phyloP scores from a whole-genome alignment of 2,888 invertebrate genomes.

The Listrodromus nycthemerus region DNA sequence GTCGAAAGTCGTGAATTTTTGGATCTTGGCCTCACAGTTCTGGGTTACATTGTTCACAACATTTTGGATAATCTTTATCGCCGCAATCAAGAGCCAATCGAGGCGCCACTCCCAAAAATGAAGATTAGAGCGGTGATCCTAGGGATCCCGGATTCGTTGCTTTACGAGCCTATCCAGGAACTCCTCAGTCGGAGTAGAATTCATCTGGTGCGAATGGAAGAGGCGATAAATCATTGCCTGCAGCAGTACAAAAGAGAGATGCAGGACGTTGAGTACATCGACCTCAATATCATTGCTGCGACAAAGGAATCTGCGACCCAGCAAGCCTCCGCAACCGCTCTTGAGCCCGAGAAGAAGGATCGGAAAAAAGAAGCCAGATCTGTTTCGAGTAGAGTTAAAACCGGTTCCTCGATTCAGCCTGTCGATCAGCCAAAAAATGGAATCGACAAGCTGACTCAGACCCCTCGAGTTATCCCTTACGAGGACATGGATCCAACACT shows the following conservation, averaged over 20 bases:
- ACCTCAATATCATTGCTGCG: constrained; percentile 75
- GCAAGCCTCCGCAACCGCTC: constrained; percentile 81
- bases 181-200: constrained; percentile 84
- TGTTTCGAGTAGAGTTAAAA: constrained; percentile 78
- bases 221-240: constrained; percentile 87
- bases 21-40: constrained; percentile 83
- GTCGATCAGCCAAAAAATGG: constrained; percentile 74
- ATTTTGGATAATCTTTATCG: constrained; percentile 86
- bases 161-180: constrained; percentile 83
- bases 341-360: constrained; percentile 76
- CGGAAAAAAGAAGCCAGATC: constrained; percentile 83
- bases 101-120: constrained; percentile 83
- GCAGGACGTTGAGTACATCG: constrained; percentile 85
- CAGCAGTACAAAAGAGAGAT: constrained; percentile 86
- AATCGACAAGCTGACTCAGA: constrained; percentile 86
- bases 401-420: constrained; percentile 68
- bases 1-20: constrained; percentile 83
- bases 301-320: constrained; percentile 72
- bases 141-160: constrained; percentile 82
- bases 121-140: constrained; percentile 84
- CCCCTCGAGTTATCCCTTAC: constrained; percentile 87
- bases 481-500: constrained; percentile 85
- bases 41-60: constrained; percentile 86
- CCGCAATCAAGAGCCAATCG: constrained; percentile 81
- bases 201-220: constrained; percentile 84